These are phyloP conservation scores for Daktulosphaira vitifoliae DNA, from an alignment of 1,140 invertebrate genomes.

Conservation along the genomic window DNA sequence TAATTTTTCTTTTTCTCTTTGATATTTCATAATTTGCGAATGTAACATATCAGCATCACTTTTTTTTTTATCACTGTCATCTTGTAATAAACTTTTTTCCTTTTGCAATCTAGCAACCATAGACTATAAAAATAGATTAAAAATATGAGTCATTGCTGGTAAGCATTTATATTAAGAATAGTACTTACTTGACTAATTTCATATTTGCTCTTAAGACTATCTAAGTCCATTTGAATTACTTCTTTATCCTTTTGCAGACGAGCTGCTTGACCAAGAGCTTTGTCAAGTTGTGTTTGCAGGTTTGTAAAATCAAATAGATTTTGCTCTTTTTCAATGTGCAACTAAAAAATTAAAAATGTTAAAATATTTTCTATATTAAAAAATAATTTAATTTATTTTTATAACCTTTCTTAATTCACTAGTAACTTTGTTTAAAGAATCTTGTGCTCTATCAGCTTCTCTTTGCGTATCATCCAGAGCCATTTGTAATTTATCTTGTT, in stretches of 20 bases:
- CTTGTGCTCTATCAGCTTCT: slow-evolving; percentile 82
- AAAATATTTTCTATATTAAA: background rate
- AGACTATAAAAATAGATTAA: slow-evolving; percentile 44
- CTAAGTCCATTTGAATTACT: slow-evolving; percentile 69
- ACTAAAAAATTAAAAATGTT: slow-evolving; percentile 45
- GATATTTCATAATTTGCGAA: slow-evolving; percentile 68
- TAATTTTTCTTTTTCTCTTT: slow-evolving; percentile 72
- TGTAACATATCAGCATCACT: slow-evolving; percentile 71
- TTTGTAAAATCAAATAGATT: slow-evolving; percentile 80
- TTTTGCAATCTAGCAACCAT: slow-evolving; percentile 72
- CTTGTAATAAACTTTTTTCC: slow-evolving; percentile 52
- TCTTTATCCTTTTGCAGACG: slow-evolving; percentile 84
- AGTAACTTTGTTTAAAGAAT: slow-evolving; percentile 69
- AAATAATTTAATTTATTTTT: background rate
- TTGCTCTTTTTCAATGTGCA: slow-evolving; percentile 85
- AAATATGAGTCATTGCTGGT: background rate
- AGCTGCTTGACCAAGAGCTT: slow-evolving; percentile 72
- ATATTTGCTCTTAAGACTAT: slow-evolving; percentile 76
- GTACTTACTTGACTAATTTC: slow-evolving; percentile 77
- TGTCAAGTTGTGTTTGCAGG: slow-evolving; percentile 80
- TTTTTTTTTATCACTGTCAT: slow-evolving; percentile 69
- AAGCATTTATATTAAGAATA: no score
- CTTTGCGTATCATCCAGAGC: slow-evolving; percentile 78
- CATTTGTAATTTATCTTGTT: slow-evolving; percentile 82
- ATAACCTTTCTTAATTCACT: slow-evolving; percentile 69